Conservation (phyloP, 37 sponge, comb jelly and placozoan genomes). For the Lycopodina hypogea region DNA sequence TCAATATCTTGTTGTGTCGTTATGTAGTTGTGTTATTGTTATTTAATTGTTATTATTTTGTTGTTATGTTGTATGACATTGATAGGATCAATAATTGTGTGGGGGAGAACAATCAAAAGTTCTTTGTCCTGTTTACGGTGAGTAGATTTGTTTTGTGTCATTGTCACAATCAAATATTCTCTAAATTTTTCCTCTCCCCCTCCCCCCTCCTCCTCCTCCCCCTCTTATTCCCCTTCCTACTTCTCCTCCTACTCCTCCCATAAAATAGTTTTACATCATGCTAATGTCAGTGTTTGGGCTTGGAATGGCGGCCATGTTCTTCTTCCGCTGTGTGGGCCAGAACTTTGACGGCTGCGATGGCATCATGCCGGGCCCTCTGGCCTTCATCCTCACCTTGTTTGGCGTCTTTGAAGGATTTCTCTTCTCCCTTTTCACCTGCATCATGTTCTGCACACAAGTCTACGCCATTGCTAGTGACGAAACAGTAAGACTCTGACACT, state of each 20-base stretch:
- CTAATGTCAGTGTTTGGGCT: slow-evolving; percentile 70
- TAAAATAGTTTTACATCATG: slow-evolving; percentile 74
- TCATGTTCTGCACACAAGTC: slow-evolving; percentile 95
- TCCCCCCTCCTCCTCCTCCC: not conserved
- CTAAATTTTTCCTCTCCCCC: not conserved
- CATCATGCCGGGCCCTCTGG: slow-evolving; percentile 75
- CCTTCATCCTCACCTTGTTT: slow-evolving; percentile 81
- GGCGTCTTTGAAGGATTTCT: slow-evolving; percentile 92
- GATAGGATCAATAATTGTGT: slow-evolving; percentile 99
- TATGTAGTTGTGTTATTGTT: no score
- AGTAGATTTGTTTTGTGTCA: no score
- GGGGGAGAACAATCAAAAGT: slow-evolving; percentile 97
- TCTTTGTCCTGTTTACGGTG: slow-evolving; percentile 95
- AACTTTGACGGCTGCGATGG: slow-evolving; percentile 87
- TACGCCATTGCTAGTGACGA: slow-evolving; percentile 93
- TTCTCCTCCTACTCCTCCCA: not conserved
- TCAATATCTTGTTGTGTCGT: no score
- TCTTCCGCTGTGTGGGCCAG: slow-evolving; percentile 57
- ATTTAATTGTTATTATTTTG: no score
- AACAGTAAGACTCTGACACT: slow-evolving; percentile 73
- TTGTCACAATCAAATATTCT: no score
- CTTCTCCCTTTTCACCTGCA: slow-evolving; percentile 94
- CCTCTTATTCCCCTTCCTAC: not conserved
- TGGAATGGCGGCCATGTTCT: slow-evolving; percentile 55
- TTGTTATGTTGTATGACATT: no score